These are phyloP conservation scores for Hylyphantes graminicola DNA, from an alignment of 1,140 invertebrate species.

Conservation along the genomic window DNA sequence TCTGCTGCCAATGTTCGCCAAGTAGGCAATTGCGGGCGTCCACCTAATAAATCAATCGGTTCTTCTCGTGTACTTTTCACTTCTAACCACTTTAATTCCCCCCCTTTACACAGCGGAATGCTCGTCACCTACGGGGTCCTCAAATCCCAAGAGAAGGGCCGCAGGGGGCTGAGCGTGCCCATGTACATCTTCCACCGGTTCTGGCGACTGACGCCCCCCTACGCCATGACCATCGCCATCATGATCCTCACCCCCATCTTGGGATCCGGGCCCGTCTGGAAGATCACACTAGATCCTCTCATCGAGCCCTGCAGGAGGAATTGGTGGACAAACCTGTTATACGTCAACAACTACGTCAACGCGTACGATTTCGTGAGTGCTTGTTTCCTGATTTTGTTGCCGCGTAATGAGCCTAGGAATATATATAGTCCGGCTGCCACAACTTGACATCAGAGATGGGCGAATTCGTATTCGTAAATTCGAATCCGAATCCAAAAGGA, in stretches of 20 bases:
- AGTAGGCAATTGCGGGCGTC: too few species aligned
- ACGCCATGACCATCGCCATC: slow-evolving; percentile 50
- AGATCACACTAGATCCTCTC: slow-evolving; percentile 21
- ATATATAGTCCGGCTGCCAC: too few species aligned
- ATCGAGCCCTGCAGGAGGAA: slow-evolving; percentile 65
- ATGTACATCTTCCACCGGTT: slow-evolving; percentile 61
- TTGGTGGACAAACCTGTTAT: slow-evolving; percentile 70
- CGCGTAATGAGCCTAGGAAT: too few species aligned
- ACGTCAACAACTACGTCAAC: slow-evolving; percentile 68
- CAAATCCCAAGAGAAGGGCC: slow-evolving; percentile 31
- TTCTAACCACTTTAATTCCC: too few species aligned
- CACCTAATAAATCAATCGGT: too few species aligned
- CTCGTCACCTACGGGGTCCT: slow-evolving; percentile 59
- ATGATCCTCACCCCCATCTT: slow-evolving; percentile 63
- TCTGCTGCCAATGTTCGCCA: too few species aligned
- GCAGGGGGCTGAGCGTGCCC: slow-evolving; percentile 46
- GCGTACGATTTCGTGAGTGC: slow-evolving; percentile 60
- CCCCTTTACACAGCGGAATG: slow-evolving; percentile 42
- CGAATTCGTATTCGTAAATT: too few species aligned
- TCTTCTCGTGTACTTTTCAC: too few species aligned
- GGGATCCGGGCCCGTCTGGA: slow-evolving; percentile 64
- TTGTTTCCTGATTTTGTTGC: too few species aligned
- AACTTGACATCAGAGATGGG: too few species aligned
- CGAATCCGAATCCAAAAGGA: too few species aligned
- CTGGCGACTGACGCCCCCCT: slow-evolving; percentile 59